Base-by-base conservation (phyloP, 2,113 vertebrate species). In the Orthonyx spaldingii region DNA sequence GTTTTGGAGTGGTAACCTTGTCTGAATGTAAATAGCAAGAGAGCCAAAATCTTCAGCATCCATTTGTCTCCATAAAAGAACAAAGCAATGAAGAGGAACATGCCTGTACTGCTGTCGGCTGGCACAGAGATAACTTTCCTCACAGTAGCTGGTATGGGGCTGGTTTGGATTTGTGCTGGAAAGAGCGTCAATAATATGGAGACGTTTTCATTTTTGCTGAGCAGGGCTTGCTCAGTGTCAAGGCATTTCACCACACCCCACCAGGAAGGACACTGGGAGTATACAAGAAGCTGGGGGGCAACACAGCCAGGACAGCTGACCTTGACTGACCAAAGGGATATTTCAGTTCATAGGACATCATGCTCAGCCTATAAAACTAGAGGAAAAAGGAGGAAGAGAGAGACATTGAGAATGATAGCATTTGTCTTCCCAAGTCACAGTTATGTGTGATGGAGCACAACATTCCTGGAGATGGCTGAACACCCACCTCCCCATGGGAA, bases 371-470 rank as follows among this genome's bases (percentile, higher is more conserved):
- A 28, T 24, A 47, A 41, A 57, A 2, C 13, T 41, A 16, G 2
- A 11, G 37, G 13, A 49, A 79, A 16, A 69, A 52, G 11, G 3
- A 71, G 13, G 12, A 42, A 59, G 6, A 70, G 7, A 3, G 18
- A 10, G 18, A 49, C 0, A 1, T 33, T 57, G 1, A 8, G 10
- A 66, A 32, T n/a, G 3, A 55, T 2, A 6, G 1, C 1, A 0
- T 60, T 84, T 68, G 5, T 23, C 50, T 84, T 76, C 27, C 16
- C 17, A 47, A 28, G 30, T 37, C 35, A 79, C 8, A 3, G 2
- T 39, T 49, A 24, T 0, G 1, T 1, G 0, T 22, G 52, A 49
- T 13, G 13, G 33, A 69, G 2, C 19, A 22, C 8, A 50, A 22
- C 14, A 84, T 56, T 75, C 20, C 50, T 60, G 37, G 19, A 52